phyloP scores from a whole-genome alignment of 2,113 vertebrate genomes.

The Erinaceus europaeus region DNA sequence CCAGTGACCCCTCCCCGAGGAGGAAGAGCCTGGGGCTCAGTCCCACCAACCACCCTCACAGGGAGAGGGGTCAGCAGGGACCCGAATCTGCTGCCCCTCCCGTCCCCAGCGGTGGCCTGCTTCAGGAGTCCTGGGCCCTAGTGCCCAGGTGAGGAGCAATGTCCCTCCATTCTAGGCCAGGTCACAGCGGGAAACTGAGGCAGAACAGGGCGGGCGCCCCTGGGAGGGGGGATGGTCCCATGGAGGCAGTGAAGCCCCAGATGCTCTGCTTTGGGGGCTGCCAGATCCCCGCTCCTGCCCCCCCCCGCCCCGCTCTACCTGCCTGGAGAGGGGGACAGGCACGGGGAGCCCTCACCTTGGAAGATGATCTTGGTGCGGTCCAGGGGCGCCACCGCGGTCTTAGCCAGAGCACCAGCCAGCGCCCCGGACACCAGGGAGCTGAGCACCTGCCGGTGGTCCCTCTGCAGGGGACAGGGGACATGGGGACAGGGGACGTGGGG shows the following conservation, averaged over 20 bases:
- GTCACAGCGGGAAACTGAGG: not conserved
- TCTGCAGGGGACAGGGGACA: constrained; percentile 75
- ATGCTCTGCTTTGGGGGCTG: too few relatives aligned
- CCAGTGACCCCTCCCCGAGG: not conserved
- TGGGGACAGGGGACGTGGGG: not conserved
- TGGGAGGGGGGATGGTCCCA: not conserved
- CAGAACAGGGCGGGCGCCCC: not conserved
- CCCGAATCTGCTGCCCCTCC: not conserved
- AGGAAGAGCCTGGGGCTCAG: not conserved
- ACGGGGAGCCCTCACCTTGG: constrained; percentile 85
- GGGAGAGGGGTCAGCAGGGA: not conserved
- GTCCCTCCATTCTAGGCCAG: too few relatives aligned
- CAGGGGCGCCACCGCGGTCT: constrained; percentile 95
- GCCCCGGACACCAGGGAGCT: constrained; percentile 93
- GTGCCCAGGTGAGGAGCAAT: not conserved
- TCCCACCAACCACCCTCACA: too few relatives aligned
- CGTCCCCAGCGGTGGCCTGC: too few relatives aligned
- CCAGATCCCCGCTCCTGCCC: too few relatives aligned
- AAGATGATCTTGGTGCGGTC: constrained; percentile 99
- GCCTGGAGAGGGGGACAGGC: too few relatives aligned
- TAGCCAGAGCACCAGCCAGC: constrained; percentile 95
- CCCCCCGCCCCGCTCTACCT: too few relatives aligned
- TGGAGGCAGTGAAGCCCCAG: too few relatives aligned
- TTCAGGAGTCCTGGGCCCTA: not conserved
- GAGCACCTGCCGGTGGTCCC: constrained; percentile 84